Percentiles rank a stretch among this genome's conserved stretches.
phyloP scores from a whole-genome alignment of 2,888 invertebrate genomes.

The Blastobasis adustella region DNA sequence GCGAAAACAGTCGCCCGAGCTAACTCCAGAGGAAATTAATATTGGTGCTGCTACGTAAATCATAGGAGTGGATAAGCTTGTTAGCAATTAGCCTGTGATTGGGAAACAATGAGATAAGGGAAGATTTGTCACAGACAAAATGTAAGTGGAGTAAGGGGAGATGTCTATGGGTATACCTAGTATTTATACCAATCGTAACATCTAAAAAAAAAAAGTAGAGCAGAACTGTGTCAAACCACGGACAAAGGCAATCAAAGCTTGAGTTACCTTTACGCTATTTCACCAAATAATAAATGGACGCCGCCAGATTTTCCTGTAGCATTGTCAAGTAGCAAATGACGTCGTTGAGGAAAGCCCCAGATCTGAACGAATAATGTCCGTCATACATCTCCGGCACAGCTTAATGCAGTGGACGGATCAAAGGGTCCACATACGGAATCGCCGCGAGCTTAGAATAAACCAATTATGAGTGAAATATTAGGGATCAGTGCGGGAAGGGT shows the following conservation, averaged over 20 bases:
- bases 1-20: slow-evolving; percentile 33
- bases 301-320: slow-evolving; percentile 27
- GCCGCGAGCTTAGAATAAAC: slow-evolving; percentile 71
- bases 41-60: slow-evolving; percentile 35
- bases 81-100: slow-evolving; percentile 17
- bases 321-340: slow-evolving; percentile 42
- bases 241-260: background rate
- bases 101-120: background rate
- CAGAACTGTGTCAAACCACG: background rate
- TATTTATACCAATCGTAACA: background rate
- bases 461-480: slow-evolving; percentile 76
- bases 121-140: background rate
- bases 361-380: slow-evolving; percentile 53
- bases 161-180: background rate
- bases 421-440: slow-evolving; percentile 66
- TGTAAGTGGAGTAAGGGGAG: background rate
- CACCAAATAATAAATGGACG: slow-evolving; percentile 9
- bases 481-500: slow-evolving; percentile 63
- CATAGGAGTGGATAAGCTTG: slow-evolving; percentile 37
- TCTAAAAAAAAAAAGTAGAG: background rate
- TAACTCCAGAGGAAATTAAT: slow-evolving; percentile 39
- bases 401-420: slow-evolving; percentile 71
- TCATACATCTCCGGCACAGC: slow-evolving; percentile 64
- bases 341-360: slow-evolving; percentile 54
- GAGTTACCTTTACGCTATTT: background rate